phyloP scores from a whole-genome alignment of 1,140 invertebrate species.

The Drosophila eugracilis region DNA sequence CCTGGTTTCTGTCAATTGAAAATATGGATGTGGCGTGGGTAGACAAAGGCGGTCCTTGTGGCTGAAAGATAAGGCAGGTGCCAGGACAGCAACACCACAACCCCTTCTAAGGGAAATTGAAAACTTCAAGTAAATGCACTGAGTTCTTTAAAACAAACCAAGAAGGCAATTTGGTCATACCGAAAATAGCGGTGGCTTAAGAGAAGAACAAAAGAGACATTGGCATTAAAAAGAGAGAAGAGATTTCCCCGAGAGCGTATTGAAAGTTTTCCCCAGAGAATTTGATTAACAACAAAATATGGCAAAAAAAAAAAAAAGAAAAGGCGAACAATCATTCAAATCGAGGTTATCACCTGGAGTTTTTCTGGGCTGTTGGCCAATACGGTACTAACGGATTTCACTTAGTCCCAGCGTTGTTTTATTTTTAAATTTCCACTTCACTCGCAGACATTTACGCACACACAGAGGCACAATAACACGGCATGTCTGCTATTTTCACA shows the following conservation, averaged over 20 bases:
- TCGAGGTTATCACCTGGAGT: slow-evolving; percentile 41
- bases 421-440: slow-evolving; percentile 76
- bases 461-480: slow-evolving; percentile 33
- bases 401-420: slow-evolving; percentile 48
- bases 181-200: slow-evolving; percentile 7
- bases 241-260: slow-evolving; percentile 2
- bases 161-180: slow-evolving; percentile 27
- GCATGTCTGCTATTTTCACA: slow-evolving; percentile 45
- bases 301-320: slow-evolving; percentile 1
- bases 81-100: background rate
- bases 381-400: slow-evolving; percentile 13
- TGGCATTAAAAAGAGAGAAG: slow-evolving; percentile 10
- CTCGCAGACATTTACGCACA: slow-evolving; percentile 36
- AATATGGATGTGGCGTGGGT: slow-evolving; percentile 7
- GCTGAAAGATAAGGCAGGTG: slow-evolving; percentile 45
- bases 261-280: slow-evolving; percentile 33
- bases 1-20: background rate
- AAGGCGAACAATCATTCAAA: slow-evolving; percentile 2
- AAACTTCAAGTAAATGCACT: slow-evolving; percentile 29
- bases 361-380: slow-evolving; percentile 24
- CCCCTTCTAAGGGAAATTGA: slow-evolving; percentile 17
- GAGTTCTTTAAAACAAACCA: slow-evolving; percentile 19
- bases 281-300: slow-evolving; percentile 48
- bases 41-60: background rate
- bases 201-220: slow-evolving; percentile 6